Evolutionary conservation across 2,113 vertebrate species (phyloP).

Genomic region (Pedionomus torquatus): DNA sequence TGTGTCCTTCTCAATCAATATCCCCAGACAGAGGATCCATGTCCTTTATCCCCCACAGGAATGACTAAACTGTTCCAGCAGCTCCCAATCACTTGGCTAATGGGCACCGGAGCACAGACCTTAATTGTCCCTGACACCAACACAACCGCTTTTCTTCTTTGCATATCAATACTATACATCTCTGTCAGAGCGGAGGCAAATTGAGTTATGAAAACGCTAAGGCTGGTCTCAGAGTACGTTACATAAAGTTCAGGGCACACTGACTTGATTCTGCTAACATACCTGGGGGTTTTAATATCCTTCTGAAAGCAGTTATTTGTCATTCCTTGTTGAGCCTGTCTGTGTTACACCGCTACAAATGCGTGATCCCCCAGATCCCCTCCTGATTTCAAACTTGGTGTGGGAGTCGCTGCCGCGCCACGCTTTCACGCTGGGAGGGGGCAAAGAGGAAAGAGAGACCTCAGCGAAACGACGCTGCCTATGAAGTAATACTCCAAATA

Average conservation of each 20-base stretch:
- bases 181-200: not conserved
- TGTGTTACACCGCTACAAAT: no score
- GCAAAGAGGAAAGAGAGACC: not conserved
- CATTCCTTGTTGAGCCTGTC: not conserved
- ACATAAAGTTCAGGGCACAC: not conserved
- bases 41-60: constrained; percentile 76
- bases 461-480: not conserved
- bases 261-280: not conserved
- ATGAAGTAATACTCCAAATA: not conserved
- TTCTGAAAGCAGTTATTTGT: not conserved
- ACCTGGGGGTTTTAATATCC: not conserved
- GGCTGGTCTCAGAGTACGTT: not conserved
- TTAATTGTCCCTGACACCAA: constrained; percentile 65
- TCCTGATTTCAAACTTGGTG: not conserved
- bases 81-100: constrained; percentile 50
- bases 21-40: constrained; percentile 74
- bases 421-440: not conserved
- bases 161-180: not conserved
- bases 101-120: constrained; percentile 3
- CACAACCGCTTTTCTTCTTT: constrained; percentile 22
- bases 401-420: not conserved
- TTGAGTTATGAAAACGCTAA: not conserved
- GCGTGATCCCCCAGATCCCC: not conserved
- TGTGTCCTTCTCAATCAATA: constrained; percentile 78
- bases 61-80: constrained; percentile 54